These are phyloP conservation scores for Tyria jacobaeae DNA, from an alignment of 2,888 invertebrate species.

Conservation along the genomic window DNA sequence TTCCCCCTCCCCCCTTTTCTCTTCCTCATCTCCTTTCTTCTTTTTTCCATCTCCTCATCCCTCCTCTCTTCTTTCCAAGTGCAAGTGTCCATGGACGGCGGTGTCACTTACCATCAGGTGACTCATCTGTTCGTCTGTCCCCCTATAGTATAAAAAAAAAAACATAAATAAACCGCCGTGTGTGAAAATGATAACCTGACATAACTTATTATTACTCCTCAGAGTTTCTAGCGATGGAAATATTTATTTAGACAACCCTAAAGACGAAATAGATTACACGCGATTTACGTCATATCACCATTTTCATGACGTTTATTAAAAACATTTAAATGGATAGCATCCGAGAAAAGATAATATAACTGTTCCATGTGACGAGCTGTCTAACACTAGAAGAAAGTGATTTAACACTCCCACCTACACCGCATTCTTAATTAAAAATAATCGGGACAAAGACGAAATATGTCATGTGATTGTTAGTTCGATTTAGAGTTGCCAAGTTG, in stretches of 20 bases:
- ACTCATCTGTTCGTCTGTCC: not conserved
- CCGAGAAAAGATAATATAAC: conserved; percentile 12
- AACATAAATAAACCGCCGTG: no score
- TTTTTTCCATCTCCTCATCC: no score
- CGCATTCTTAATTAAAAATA: conserved; percentile 63
- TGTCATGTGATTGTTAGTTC: conserved; percentile 57
- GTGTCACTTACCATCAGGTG: no score
- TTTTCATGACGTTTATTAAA: conserved; percentile 24
- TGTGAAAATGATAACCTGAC: no score
- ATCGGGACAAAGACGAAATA: conserved; percentile 53
- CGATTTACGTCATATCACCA: conserved; percentile 16
- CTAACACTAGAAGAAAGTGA: conserved; percentile 34
- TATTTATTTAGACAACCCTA: conserved; percentile 8
- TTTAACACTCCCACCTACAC: conserved; percentile 58
- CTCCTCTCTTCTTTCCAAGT: not conserved
- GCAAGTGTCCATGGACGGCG: not conserved
- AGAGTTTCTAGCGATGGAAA: not conserved
- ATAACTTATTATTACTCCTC: not conserved
- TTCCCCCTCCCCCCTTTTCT: not conserved
- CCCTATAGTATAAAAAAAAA: not conserved
- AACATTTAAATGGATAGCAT: conserved; percentile 21
- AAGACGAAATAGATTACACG: conserved; percentile 9
- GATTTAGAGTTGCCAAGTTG: conserved; percentile 51
- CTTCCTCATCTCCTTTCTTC: no score
- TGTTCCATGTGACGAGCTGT: conserved; percentile 11